Conservation (phyloP, 2,797 vertebrate genomes). For the Pteronotus mesoamericanus region DNA sequence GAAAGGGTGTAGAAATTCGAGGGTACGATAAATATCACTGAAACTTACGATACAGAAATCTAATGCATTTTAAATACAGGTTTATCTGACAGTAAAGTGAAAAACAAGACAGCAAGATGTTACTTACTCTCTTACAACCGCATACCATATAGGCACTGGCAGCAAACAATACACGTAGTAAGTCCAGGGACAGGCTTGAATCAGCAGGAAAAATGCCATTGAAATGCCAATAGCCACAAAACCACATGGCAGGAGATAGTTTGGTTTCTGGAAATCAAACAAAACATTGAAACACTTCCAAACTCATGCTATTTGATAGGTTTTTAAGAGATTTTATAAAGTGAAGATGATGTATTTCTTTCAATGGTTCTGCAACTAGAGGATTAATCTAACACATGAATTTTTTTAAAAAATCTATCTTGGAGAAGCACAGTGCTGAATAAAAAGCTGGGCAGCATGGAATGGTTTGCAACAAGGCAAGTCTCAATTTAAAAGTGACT, state of each 20-base stretch:
- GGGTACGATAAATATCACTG: neutral
- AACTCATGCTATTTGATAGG: neutral
- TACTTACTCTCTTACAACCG: slow-evolving; percentile 94
- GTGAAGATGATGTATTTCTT: slow-evolving; percentile 6
- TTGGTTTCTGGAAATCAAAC: slow-evolving; percentile 81
- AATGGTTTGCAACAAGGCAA: neutral
- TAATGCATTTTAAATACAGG: neutral
- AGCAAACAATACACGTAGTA: slow-evolving; percentile 96
- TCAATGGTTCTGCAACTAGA: neutral
- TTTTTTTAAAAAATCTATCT: neutral
- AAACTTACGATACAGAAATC: neutral
- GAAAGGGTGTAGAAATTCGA: neutral
- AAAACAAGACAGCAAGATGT: slow-evolving; percentile 6
- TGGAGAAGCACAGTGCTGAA: neutral
- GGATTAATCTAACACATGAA: neutral
- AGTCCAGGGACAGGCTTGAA: slow-evolving; percentile 92
- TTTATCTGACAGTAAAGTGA: neutral
- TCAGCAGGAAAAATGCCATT: slow-evolving; percentile 87
- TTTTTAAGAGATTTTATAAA: neutral
- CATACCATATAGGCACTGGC: slow-evolving; percentile 93
- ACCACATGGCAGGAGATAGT: slow-evolving; percentile 65
- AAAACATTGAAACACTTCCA: slow-evolving; percentile 56
- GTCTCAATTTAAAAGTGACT: neutral
- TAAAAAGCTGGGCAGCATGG: neutral
- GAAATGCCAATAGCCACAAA: slow-evolving; percentile 82